Evolutionary conservation across 2,113 vertebrate genomes (phyloP).

Genomic region (Calyptomena viridis): DNA sequence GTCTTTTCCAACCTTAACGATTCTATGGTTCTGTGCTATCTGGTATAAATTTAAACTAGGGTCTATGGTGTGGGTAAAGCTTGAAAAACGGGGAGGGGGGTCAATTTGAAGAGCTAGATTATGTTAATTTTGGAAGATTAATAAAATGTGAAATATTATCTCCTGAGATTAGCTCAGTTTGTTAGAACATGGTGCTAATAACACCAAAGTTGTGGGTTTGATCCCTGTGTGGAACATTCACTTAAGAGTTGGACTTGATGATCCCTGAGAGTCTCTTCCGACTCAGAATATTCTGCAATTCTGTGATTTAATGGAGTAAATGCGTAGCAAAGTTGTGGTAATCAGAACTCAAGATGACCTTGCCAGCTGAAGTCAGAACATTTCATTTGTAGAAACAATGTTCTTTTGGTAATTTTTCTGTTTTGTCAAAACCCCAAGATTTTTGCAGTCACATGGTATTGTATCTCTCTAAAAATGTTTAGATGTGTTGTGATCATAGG

Average conservation of each 20-base stretch:
- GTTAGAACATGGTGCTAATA: neutral
- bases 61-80: neutral
- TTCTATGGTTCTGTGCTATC: neutral
- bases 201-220: neutral
- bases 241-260: neutral
- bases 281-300: neutral
- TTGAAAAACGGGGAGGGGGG: fast-evolving
- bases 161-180: neutral
- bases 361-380: neutral
- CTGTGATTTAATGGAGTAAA: neutral
- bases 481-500: neutral
- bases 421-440: neutral
- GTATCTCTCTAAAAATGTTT: neutral
- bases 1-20: neutral
- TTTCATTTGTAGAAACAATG: neutral
- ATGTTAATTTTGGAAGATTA: neutral
- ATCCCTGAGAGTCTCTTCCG: neutral
- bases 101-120: neutral
- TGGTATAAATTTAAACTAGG: neutral
- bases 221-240: neutral
- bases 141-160: neutral
- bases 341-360: neutral
- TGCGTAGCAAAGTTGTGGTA: neutral
- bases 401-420: neutral
- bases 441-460: neutral